Base-by-base conservation (phyloP, 2,797 vertebrate genomes). In the Muscicapa comitata region DNA sequence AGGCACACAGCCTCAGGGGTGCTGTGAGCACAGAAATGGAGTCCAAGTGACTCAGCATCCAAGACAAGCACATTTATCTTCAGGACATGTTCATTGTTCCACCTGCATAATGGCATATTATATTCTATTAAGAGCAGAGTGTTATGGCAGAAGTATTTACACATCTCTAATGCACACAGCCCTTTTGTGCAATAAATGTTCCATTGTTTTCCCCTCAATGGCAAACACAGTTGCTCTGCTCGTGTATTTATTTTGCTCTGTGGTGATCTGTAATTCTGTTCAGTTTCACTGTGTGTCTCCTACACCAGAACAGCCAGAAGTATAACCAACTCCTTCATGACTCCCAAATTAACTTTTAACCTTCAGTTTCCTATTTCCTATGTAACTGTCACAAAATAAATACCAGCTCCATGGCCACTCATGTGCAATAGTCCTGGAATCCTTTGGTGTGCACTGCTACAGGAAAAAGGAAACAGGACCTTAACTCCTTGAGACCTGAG, bases 351-450 rank as follows among this genome's bases (percentile, higher is more conserved):
- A 93, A 84, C 80, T 83, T 96, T 72, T 90, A 90, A 85, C 93
- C 93, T 72, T 54, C 35, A 24, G 53, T 89, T 96, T 96, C 93
- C 93, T 71, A 47, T 79, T 95, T 96, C 68, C 74, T 86, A 62
- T 24, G 31, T n/a, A 53, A 21, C 50, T 76, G 50, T 43, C 89
- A 83, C 42, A 91, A 73, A 95, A 51, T 33, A 89, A 92, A 80
- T 63, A 86, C n/a, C 35, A 78, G 23, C 15, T 85, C 62, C 51
- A 16, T 4, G 38, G 50, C 25, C 53, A 20, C 47, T 79, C 7
- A 1, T 13, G 17, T 21, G 75, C 37, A 67, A 43, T 16, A 51
- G 85, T 38, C 51, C 75, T 88, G 75, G 79, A 83, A 35, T 20
- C n/a, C 68, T 79, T 80, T 51, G 68, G 57, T 35, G 35, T 47